These are phyloP conservation scores for Drosophila leontia DNA, from an alignment of 1,140 invertebrate species.

Conservation along the genomic window DNA sequence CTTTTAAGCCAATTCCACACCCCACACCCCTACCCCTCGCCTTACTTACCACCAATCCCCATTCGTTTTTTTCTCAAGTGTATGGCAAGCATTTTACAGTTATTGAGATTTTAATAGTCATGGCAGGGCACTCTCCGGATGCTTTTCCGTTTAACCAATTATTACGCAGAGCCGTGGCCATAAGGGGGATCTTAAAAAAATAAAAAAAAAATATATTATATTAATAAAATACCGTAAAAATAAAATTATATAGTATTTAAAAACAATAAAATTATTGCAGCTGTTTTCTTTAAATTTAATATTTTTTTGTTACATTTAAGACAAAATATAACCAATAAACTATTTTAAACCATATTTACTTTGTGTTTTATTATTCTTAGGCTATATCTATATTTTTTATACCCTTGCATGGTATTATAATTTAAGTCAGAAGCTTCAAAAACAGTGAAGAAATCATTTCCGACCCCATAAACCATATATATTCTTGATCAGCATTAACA, in stretches of 20 bases:
- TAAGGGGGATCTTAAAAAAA: neutral
- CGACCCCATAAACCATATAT: too few relatives aligned
- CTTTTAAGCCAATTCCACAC: constrained; percentile 1
- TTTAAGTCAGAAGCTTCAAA: too few relatives aligned
- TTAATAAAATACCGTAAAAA: neutral
- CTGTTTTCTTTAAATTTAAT: too few relatives aligned
- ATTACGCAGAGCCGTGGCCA: neutral
- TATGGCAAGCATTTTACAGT: constrained; percentile 25
- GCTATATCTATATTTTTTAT: too few relatives aligned
- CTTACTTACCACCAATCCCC: neutral
- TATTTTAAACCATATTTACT: neutral
- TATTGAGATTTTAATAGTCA: constrained; percentile 24
- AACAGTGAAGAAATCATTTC: too few relatives aligned
- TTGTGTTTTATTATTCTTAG: neutral
- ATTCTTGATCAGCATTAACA: too few relatives aligned
- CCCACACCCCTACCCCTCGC: too few relatives aligned
- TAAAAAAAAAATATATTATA: neutral
- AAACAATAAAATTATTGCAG: too few relatives aligned
- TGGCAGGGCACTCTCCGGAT: constrained; percentile 3
- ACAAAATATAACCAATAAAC: neutral
- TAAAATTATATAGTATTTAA: too few relatives aligned
- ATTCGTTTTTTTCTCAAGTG: neutral
- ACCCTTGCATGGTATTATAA: too few relatives aligned
- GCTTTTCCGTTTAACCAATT: constrained; percentile 35
- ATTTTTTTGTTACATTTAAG: too few relatives aligned